Base-by-base conservation (phyloP, 2,797 vertebrate species). In the Microhierax caerulescens region DNA sequence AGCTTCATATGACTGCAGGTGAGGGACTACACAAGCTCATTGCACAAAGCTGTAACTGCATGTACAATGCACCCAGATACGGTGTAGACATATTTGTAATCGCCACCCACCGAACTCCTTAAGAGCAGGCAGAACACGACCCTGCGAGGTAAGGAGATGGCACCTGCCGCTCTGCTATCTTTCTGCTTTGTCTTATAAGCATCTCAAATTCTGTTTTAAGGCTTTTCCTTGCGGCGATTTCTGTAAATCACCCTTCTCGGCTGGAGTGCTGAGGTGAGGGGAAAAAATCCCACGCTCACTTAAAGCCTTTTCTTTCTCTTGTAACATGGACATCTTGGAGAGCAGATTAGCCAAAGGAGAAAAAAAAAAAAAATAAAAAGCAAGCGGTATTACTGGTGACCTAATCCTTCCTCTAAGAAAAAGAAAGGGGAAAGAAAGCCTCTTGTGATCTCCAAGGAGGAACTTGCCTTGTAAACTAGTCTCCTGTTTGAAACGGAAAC, bases 331-430 rank as follows among this genome's bases (percentile, higher is more conserved):
- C 97, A 97, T 96, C 93, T 97, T 91, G 86, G 92, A 97, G 95
- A 97, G 90, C 91, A 98, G 97, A 97, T 97, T 97, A 97, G 85
- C 89, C 87, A 94, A 92, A 88, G 78, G 41, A 97, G 97, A 93
- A 91, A 97, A 96, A 97, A 91, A 97, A 96, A 97, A 98, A 97
- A 98, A 98, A 98, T 79, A 98, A 88, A 95, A 92, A 36, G 93
- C 84, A 96, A 96, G 95, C 0, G 65, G 95, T 95, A 96, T 97
- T 95, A 96, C 86, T 22, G 90, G 61, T 96, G 97, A 97, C 96
- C 95, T 97, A 97, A 97, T 97, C 96, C 95, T 95, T 93, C 90
- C 90, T 95, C 96, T 97, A 90, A 93, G 95, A 95, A 95, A 96
- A 97, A 97, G 93, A 97, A 96, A 97, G 60, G 92, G 74, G 86